These are phyloP conservation scores for Zele albiditarsus DNA, from an alignment of 2,888 invertebrate species.

Conservation along the genomic window DNA sequence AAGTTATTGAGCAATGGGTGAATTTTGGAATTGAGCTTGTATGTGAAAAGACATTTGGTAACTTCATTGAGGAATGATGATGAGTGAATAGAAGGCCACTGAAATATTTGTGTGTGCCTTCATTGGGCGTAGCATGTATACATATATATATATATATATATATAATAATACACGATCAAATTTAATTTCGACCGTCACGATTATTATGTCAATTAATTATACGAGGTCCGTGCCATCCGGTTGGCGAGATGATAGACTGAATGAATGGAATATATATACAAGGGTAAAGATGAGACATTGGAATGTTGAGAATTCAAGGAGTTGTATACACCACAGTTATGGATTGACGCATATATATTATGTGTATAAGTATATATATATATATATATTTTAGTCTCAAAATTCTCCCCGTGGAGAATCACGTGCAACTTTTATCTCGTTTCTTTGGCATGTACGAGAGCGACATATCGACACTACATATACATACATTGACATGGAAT, in stretches of 20 bases:
- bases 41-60: slow-evolving; percentile 1
- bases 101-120: slow-evolving; percentile 10
- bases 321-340: not conserved
- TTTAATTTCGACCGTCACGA: slow-evolving; percentile 62
- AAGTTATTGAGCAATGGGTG: slow-evolving; percentile 7
- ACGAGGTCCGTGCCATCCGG: slow-evolving; percentile 61
- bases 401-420: slow-evolving; percentile 12
- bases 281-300: slow-evolving; percentile 39
- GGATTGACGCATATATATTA: not conserved
- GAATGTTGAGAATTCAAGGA: slow-evolving; percentile 57
- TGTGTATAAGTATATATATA: not conserved
- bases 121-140: slow-evolving; percentile 5
- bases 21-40: not conserved
- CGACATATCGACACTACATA: slow-evolving; percentile 11
- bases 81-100: not conserved
- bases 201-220: slow-evolving; percentile 67
- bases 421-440: slow-evolving; percentile 25
- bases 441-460: slow-evolving; percentile 1
- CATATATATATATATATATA: not conserved
- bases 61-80: slow-evolving; percentile 23
- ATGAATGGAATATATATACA: slow-evolving; percentile 17
- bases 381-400: slow-evolving; percentile 8
- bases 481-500: slow-evolving; percentile 12
- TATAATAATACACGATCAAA: slow-evolving; percentile 50
- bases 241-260: slow-evolving; percentile 52